Evolutionary conservation across 2,888 invertebrate species (phyloP).

Genomic region (Tholera decimalis): DNA sequence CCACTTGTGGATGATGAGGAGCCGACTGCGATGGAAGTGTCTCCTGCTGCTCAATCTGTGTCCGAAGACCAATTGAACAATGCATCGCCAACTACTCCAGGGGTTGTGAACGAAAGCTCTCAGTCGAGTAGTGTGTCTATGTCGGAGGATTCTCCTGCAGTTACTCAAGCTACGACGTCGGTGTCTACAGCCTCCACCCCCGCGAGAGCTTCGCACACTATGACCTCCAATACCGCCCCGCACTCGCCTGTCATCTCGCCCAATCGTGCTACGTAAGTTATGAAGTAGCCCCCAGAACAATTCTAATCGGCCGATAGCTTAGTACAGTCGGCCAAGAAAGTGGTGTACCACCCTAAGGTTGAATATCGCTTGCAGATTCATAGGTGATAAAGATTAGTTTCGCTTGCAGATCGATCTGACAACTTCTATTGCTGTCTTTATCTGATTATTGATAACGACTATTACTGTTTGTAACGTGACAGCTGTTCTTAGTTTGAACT

Average conservation of each 20-base stretch:
- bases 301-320: conserved; percentile 40
- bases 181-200: conserved; percentile 2
- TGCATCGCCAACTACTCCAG: conserved; percentile 1
- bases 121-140: not conserved
- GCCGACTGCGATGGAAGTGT: conserved; percentile 66
- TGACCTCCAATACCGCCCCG: conserved; percentile 47
- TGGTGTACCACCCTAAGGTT: too few relatives aligned
- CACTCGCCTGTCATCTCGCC: conserved; percentile 46
- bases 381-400: too few relatives aligned
- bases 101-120: conserved; percentile 6
- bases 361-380: too few relatives aligned
- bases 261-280: conserved; percentile 46
- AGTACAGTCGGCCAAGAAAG: too few relatives aligned
- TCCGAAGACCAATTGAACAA: conserved; percentile 47
- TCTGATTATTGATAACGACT: too few relatives aligned
- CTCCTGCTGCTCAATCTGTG: conserved; percentile 32
- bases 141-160: not conserved
- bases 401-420: too few relatives aligned
- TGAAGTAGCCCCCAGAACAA: conserved; percentile 83
- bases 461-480: too few relatives aligned
- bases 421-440: too few relatives aligned
- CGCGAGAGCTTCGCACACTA: conserved; percentile 21
- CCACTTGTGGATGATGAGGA: conserved; percentile 9
- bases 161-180: conserved; percentile 42
- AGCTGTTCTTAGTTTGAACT: too few relatives aligned